phyloP scores from a whole-genome alignment of 2,797 vertebrate genomes.

The Emydoidea blandingii region DNA sequence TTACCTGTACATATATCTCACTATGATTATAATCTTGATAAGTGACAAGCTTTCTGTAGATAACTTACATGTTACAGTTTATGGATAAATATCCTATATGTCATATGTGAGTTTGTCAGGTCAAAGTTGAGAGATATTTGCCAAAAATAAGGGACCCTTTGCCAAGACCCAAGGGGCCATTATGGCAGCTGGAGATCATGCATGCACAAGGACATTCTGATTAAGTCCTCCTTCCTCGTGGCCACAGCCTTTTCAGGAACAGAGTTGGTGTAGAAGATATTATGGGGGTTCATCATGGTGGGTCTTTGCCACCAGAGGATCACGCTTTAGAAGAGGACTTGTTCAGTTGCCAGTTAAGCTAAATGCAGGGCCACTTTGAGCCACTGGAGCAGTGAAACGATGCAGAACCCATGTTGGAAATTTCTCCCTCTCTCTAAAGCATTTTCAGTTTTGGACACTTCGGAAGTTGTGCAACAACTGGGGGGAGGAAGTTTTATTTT shows the following conservation, averaged over 20 bases:
- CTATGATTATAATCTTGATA: neutral
- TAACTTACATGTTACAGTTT: neutral
- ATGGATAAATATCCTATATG: neutral
- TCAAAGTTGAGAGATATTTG: neutral
- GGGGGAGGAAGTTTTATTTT: neutral
- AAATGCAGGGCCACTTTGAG: accelerated
- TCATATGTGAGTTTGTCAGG: neutral
- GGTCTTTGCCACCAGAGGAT: accelerated
- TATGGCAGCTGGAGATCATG: neutral
- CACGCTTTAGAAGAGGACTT: neutral
- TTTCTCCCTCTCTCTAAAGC: neutral
- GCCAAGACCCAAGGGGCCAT: neutral
- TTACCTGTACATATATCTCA: neutral
- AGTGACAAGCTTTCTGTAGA: neutral
- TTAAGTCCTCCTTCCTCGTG: neutral
- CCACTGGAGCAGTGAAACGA: neutral
- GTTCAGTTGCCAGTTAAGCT: neutral
- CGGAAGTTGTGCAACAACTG: accelerated
- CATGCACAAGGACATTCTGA: neutral
- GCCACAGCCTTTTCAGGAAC: neutral
- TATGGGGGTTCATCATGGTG: neutral
- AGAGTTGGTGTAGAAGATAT: neutral
- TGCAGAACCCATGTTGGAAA: neutral
- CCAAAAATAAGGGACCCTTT: neutral
- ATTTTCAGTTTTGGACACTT: neutral